phyloP scores from a whole-genome alignment of 2,888 invertebrate genomes.

The Nysson spinosus region DNA sequence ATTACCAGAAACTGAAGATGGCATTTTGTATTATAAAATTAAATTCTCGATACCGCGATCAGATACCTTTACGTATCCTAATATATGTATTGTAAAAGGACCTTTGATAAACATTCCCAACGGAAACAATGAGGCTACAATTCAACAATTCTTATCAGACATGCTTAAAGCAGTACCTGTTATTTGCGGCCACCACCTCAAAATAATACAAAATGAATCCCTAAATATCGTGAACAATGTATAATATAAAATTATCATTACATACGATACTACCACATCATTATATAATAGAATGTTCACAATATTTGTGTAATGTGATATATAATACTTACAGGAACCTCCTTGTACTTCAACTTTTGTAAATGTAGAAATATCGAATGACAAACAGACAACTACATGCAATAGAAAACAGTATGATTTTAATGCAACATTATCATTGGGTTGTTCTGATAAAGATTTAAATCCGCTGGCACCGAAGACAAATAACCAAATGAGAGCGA shows the following conservation, averaged over 20 bases:
- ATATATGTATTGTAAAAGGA: slow-evolving; percentile 60
- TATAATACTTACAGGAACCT: background rate
- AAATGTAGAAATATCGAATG: too few species aligned
- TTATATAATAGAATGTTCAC: background rate
- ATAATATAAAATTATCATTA: background rate
- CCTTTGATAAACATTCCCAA: slow-evolving; percentile 39
- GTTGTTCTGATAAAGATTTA: slow-evolving; percentile 9
- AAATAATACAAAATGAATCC: slow-evolving; percentile 42
- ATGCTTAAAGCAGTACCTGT: slow-evolving; percentile 41
- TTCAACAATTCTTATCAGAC: slow-evolving; percentile 54
- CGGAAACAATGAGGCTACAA: slow-evolving; percentile 28
- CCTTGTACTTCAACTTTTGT: too few species aligned
- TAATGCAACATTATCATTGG: background rate
- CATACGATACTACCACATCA: background rate
- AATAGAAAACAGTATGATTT: background rate
- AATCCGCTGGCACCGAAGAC: background rate
- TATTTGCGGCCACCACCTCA: slow-evolving; percentile 59
- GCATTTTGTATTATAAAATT: slow-evolving; percentile 67
- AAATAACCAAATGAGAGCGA: background rate
- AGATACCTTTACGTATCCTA: slow-evolving; percentile 65
- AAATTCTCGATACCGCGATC: slow-evolving; percentile 59
- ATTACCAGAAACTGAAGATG: slow-evolving; percentile 63
- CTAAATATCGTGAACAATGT: slow-evolving; percentile 10
- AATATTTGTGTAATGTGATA: background rate
- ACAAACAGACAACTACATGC: background rate